A percentile compares a stretch with the other conserved stretches of the same genome.
Evolutionary conservation across 1,140 invertebrate genomes (phyloP).

Genomic region (Palaemon carinicauda): DNA sequence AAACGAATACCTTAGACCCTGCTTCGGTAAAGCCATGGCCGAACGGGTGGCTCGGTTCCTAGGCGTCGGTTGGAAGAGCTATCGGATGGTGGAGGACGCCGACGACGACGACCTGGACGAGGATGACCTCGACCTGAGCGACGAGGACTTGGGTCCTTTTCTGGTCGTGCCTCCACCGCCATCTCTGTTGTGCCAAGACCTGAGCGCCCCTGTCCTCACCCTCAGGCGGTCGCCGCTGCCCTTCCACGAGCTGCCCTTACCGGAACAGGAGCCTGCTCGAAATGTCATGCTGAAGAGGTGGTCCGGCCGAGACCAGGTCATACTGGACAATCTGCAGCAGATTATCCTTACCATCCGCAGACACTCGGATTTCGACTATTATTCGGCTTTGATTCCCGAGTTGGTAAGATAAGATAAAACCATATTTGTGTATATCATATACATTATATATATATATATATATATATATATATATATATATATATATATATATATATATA

Average conservation of each 20-base stretch:
- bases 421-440: conserved; percentile 31
- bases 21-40: neutral
- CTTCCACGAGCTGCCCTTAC: neutral
- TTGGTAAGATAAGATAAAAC: conserved; percentile 42
- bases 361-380: conserved; percentile 46
- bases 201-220: conserved; percentile 37
- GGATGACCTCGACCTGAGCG: conserved; percentile 12
- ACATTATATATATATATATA: conserved; percentile 21
- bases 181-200: neutral
- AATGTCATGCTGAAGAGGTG: neutral
- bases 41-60: neutral
- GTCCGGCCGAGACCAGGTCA: neutral
- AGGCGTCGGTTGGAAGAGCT: neutral
- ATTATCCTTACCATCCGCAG: conserved; percentile 29
- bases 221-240: conserved; percentile 19
- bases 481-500: conserved; percentile 20
- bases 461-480: conserved; percentile 34
- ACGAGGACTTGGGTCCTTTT: neutral
- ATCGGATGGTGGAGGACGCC: neutral
- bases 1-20: neutral
- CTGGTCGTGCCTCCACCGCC: neutral
- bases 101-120: neutral
- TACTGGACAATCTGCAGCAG: conserved; percentile 29
- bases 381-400: conserved; percentile 45
- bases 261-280: neutral